Conservation (phyloP, 2,888 invertebrate genomes). For the Platynereis dumerilii region DNA sequence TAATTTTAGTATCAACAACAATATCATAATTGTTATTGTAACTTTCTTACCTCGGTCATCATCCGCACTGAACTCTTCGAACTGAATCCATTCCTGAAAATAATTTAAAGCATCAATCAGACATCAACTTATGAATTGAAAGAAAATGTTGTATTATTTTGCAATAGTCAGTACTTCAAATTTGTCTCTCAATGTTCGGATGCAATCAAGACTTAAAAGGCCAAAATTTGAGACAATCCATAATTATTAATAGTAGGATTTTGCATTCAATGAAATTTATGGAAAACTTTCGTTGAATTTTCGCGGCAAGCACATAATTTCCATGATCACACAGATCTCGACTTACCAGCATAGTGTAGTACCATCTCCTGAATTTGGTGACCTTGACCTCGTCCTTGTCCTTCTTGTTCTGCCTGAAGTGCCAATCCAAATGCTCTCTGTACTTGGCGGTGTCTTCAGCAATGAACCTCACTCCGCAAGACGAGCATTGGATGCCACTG, state of each 20-base stretch:
- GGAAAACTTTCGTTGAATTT: no score
- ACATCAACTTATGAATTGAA: no score
- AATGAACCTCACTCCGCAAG: conserved; percentile 93
- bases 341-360: conserved; percentile 73
- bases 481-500: conserved; percentile 93
- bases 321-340: no score
- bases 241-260: no score
- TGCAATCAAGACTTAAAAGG: no score
- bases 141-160: no score
- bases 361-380: conserved; percentile 87
- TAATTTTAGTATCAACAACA: no score
- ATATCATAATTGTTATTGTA: no score
- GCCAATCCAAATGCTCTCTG: conserved; percentile 95
- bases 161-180: no score
- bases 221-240: no score
- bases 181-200: neutral
- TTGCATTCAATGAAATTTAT: no score
- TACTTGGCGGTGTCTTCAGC: conserved; percentile 82
- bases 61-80: conserved; percentile 81
- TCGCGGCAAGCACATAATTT: no score
- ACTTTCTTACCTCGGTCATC: conserved; percentile 75
- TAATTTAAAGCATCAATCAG: neutral
- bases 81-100: conserved; percentile 35
- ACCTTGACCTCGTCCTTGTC: conserved; percentile 82
- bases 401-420: conserved; percentile 87